Conservation (phyloP, 2,888 invertebrate species). For the Pammene fasciana region DNA sequence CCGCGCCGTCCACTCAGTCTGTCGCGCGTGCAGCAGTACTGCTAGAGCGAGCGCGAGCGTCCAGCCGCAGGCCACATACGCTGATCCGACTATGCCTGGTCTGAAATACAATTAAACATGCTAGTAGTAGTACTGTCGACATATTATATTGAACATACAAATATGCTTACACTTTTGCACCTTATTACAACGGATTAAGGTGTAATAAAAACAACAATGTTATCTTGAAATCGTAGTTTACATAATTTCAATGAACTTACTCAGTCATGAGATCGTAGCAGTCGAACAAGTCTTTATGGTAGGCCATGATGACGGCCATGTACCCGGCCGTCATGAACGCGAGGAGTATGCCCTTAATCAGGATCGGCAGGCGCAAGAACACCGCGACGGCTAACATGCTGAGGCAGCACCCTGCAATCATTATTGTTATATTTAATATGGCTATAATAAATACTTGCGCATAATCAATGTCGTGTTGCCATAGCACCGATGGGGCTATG, state of each 20-base stretch:
- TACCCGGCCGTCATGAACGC: conserved; percentile 91
- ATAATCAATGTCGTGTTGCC: too few species aligned
- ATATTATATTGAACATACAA: too few species aligned
- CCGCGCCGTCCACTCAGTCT: conserved; percentile 96
- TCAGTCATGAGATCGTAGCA: conserved; percentile 91
- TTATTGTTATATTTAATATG: background rate
- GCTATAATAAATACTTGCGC: too few species aligned
- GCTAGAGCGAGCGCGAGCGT: conserved; percentile 92
- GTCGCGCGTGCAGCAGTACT: conserved; percentile 90
- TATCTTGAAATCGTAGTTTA: background rate
- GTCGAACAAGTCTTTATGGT: conserved; percentile 90
- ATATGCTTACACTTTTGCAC: too few species aligned
- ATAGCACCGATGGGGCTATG: too few species aligned
- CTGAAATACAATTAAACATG: conserved; percentile 50
- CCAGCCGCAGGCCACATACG: conserved; percentile 90
- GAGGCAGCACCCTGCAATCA: conserved; percentile 85
- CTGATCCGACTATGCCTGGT: conserved; percentile 85
- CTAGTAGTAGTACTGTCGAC: background rate
- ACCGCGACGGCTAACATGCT: conserved; percentile 93
- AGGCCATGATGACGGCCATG: conserved; percentile 90
- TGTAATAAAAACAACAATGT: background rate
- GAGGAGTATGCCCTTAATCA: conserved; percentile 90
- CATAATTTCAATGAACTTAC: conserved; percentile 76
- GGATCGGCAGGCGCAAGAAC: conserved; percentile 91
- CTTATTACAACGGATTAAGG: too few species aligned